These are phyloP conservation scores for Koerneria pararmatus DNA, from an alignment of 2,888 invertebrate species.

Conservation along the genomic window DNA sequence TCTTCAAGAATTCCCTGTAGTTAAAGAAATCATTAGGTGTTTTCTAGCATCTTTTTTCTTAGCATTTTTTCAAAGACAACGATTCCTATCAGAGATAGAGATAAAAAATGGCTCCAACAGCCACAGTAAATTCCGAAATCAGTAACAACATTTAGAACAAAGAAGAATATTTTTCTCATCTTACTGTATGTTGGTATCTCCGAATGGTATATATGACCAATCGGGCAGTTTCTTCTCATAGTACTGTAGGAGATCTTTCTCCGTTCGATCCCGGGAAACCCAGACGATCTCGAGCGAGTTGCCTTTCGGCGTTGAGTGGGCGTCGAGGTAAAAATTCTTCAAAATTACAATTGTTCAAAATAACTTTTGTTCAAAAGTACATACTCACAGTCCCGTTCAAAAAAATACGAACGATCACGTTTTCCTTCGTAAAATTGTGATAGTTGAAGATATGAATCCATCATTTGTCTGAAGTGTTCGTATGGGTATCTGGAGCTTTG, in stretches of 20 bases:
- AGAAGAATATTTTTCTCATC: background rate
- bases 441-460: too few relatives aligned
- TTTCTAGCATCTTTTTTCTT: background rate
- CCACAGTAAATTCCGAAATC: background rate
- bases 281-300: conserved; percentile 18
- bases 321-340: too few relatives aligned
- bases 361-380: too few relatives aligned
- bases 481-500: too few relatives aligned
- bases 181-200: conserved; percentile 42
- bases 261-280: conserved; percentile 19
- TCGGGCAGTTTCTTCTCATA: conserved; percentile 48
- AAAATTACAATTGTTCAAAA: too few relatives aligned
- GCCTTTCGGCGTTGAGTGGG: too few relatives aligned
- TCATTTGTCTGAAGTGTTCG: too few relatives aligned
- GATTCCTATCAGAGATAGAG: too few relatives aligned
- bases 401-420: too few relatives aligned
- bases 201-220: conserved; percentile 52
- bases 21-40: background rate
- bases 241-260: conserved; percentile 26
- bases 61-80: too few relatives aligned
- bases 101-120: background rate
- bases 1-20: conserved; percentile 37
- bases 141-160: background rate
- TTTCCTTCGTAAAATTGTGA: too few relatives aligned
- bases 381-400: too few relatives aligned